A percentile compares a stretch with the other conserved stretches of the same genome.
These are phyloP conservation scores for Amphibalanus amphitrite DNA, from an alignment of 1,140 invertebrate genomes.

Conservation along the genomic window DNA sequence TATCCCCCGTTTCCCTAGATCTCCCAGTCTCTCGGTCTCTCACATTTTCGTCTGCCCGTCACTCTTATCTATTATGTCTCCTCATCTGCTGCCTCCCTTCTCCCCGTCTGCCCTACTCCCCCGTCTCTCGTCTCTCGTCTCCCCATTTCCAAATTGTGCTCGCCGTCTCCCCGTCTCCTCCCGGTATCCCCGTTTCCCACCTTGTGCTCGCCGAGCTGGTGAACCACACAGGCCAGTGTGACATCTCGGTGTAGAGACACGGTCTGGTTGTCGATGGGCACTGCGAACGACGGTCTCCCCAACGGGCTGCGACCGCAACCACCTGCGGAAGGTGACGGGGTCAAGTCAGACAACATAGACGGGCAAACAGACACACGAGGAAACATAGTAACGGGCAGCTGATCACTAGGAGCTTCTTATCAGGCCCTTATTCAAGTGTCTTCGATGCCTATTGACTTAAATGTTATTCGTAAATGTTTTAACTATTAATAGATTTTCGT, in stretches of 20 bases:
- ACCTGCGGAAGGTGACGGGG: not conserved
- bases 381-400: not conserved
- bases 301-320: not conserved
- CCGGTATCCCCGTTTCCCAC: not conserved
- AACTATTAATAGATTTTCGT: too few species aligned
- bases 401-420: too few species aligned
- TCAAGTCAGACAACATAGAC: not conserved
- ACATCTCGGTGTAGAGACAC: not conserved
- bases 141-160: not conserved
- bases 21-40: not conserved
- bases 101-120: not conserved
- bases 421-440: too few species aligned
- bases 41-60: not conserved
- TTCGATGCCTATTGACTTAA: too few species aligned
- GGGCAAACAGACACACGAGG: not conserved
- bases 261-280: not conserved
- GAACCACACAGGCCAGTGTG: not conserved
- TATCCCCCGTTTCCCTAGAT: not conserved
- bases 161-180: conserved; percentile 3
- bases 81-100: not conserved
- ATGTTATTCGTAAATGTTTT: too few species aligned
- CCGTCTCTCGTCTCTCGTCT: conserved; percentile 3
- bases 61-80: not conserved
- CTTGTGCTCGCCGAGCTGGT: not conserved
- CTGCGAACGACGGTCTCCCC: not conserved